phyloP scores from a whole-genome alignment of 2,888 invertebrate genomes.

The Camponotus fellah region DNA sequence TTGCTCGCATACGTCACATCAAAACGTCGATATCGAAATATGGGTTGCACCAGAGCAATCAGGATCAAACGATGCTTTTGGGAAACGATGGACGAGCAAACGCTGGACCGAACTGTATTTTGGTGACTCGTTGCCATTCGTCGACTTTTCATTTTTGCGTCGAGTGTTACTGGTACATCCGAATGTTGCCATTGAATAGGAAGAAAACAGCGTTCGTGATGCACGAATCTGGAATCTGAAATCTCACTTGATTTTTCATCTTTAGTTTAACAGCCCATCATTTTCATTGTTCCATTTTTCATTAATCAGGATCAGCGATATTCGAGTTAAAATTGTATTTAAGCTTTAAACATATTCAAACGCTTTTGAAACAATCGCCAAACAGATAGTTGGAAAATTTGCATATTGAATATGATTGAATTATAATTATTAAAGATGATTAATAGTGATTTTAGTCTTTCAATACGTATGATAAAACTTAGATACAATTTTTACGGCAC shows the following conservation, averaged over 20 bases:
- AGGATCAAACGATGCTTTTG: slow-evolving; percentile 70
- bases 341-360: not conserved
- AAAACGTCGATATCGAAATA: slow-evolving; percentile 74
- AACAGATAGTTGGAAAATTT: not conserved
- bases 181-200: slow-evolving; percentile 63
- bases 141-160: slow-evolving; percentile 67
- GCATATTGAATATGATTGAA: not conserved
- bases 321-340: not conserved
- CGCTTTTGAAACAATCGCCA: not conserved
- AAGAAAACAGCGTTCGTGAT: slow-evolving; percentile 55
- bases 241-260: slow-evolving; percentile 63
- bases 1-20: slow-evolving; percentile 63
- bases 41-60: slow-evolving; percentile 74
- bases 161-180: slow-evolving; percentile 49
- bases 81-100: slow-evolving; percentile 36
- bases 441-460: not conserved
- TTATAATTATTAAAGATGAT: not conserved
- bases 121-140: slow-evolving; percentile 55
- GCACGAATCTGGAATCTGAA: slow-evolving; percentile 4
- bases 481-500: not conserved
- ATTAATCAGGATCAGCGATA: not conserved
- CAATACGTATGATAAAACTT: not conserved
- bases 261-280: slow-evolving; percentile 2
- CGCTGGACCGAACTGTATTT: slow-evolving; percentile 43
- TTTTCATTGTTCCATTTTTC: slow-evolving; percentile 17